phyloP scores from a whole-genome alignment of 2,113 vertebrate species.

The Pogonocichla stellata region DNA sequence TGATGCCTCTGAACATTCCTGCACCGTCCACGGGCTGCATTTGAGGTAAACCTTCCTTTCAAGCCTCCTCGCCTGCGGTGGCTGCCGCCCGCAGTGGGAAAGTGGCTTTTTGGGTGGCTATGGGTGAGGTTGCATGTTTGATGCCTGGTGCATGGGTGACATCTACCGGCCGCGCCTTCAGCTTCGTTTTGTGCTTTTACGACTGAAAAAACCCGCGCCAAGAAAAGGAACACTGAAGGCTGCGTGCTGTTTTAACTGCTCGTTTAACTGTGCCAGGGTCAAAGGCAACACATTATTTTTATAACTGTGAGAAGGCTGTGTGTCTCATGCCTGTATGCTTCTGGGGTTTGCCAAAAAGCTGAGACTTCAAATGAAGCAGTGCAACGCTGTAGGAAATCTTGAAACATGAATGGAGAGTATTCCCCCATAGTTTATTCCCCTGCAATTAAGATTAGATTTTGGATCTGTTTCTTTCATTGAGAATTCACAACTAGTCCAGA shows the following conservation, averaged over 20 bases:
- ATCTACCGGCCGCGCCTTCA: background rate
- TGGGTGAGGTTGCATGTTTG: rapidly evolving
- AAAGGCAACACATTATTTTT: background rate
- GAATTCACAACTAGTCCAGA: background rate
- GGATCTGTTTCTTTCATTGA: background rate
- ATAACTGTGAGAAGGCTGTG: background rate
- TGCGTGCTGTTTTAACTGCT: background rate
- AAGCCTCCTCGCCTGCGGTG: background rate
- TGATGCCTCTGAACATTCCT: background rate
- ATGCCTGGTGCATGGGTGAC: slow-evolving; percentile 3
- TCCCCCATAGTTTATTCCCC: background rate
- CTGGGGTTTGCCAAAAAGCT: background rate
- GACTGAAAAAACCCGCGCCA: rapidly evolving
- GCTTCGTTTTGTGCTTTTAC: background rate
- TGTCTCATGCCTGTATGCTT: background rate
- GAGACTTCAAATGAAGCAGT: background rate
- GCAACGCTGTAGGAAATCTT: background rate
- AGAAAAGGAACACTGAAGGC: background rate
- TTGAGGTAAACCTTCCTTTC: background rate
- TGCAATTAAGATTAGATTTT: background rate
- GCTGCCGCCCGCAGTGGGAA: background rate
- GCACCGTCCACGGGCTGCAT: background rate
- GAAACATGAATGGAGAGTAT: background rate
- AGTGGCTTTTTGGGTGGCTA: rapidly evolving
- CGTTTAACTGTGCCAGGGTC: background rate